Evolutionary conservation across 2,113 vertebrate species (phyloP), one percentile per base, ranked within the genome.

Genomic region (Saccopteryx bilineata): DNA sequence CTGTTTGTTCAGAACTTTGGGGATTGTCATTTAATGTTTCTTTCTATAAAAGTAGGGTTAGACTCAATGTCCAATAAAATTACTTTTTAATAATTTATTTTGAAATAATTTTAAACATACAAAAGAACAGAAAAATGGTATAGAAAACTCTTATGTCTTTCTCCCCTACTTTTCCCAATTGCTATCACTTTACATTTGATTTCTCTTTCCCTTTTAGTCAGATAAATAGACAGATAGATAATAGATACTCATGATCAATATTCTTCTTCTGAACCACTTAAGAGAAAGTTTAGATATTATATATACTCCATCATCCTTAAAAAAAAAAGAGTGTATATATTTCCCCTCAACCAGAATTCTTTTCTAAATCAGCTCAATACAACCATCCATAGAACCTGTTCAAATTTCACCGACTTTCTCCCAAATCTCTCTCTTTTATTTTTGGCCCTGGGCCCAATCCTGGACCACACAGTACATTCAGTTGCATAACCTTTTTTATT

Each of bases 91-190:
- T 85, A 33, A 92, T 56, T 33, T 60, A 63, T 48, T 81, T 63
- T 68, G 33, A 97, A 90, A 96, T 90, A 92, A 81, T 76, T 95
- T 60, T 9, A 86, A 83, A 72, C 10, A 46, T 69, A 78, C 52
- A 85, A 86, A 83, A 80, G 52, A 21, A 48, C 21, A 24, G 21
- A 3, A 31, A 85, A 83, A 83, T 54, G 18, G 14, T 69, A 39
- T n/a, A 39, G 82, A 90, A 18, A 78, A 72, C 52, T 31, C 7
- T 24, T 9, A 15, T 33, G 58, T 63, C 21, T 10, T 83, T 52
- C 61, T 90, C 13, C 39, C 6, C 24, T 50, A n/a, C 21, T 72
- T 95, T 86, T 56, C 48, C n/a, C 28, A 50, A 21, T n/a, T 94
- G 15, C 80, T 78, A 82, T 39, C 58, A 68, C 46, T 72, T 91